These are phyloP conservation scores for Sinocyclocheilus anophthalmus DNA, from an alignment of 2,113 vertebrate species.

Conservation along the genomic window DNA sequence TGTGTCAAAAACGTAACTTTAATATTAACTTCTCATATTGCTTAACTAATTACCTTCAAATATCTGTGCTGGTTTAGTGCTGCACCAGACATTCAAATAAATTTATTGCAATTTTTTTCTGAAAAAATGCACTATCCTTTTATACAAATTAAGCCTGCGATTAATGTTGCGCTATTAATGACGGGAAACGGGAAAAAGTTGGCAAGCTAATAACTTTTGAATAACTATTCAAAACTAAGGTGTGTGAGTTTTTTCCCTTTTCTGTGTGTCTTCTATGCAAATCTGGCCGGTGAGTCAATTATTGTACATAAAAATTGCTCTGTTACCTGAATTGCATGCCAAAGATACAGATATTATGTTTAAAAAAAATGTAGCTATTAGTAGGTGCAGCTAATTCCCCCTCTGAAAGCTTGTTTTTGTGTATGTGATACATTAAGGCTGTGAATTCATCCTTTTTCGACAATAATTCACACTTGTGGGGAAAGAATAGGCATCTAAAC, in stretches of 20 bases:
- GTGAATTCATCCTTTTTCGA: background rate
- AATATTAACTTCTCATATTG: background rate
- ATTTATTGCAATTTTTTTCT: too few relatives aligned
- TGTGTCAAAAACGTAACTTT: background rate
- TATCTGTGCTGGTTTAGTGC: background rate
- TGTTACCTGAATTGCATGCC: background rate
- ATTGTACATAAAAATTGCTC: background rate
- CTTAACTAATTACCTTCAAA: too few relatives aligned
- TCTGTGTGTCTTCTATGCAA: background rate
- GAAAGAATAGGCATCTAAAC: constrained; percentile 14
- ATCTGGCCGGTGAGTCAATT: background rate
- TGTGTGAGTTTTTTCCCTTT: background rate
- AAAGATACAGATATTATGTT: background rate
- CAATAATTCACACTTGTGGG: constrained; percentile 28
- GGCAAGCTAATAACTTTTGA: background rate
- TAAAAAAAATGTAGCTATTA: background rate
- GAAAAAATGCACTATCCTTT: background rate
- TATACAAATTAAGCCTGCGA: background rate
- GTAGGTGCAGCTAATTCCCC: background rate
- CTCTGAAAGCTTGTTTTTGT: background rate
- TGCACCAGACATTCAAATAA: background rate
- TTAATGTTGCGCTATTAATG: background rate
- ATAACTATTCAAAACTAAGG: background rate
- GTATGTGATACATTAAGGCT: background rate
- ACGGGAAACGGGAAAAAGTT: background rate